Evolutionary conservation across 2,797 vertebrate species (phyloP).

Genomic region (Salarias fasciatus): DNA sequence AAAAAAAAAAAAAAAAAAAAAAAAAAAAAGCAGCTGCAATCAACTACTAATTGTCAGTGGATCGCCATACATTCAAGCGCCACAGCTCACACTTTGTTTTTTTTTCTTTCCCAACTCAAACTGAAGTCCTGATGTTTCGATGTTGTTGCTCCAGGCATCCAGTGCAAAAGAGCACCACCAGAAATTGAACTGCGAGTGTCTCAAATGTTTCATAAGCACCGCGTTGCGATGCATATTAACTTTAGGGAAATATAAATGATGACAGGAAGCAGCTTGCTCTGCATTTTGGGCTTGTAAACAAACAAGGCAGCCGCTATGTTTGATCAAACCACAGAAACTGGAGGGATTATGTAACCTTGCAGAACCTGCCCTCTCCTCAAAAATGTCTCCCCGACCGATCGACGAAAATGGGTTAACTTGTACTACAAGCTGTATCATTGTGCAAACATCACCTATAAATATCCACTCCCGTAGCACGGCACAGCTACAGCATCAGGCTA

Average conservation of each 20-base stretch:
- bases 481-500: background rate
- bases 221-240: slow-evolving; percentile 22
- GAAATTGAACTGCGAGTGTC: slow-evolving; percentile 11
- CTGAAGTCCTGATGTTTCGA: slow-evolving; percentile 17
- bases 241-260: slow-evolving; percentile 16
- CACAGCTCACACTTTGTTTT: background rate
- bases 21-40: too few species aligned
- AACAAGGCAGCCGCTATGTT: slow-evolving; percentile 33
- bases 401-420: slow-evolving; percentile 1
- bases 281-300: slow-evolving; percentile 15
- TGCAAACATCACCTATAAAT: slow-evolving; percentile 1
- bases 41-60: too few species aligned
- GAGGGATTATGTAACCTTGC: slow-evolving; percentile 32
- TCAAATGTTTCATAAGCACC: slow-evolving; percentile 30
- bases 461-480: background rate
- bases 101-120: background rate
- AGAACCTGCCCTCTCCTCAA: slow-evolving; percentile 14
- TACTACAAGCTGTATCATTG: slow-evolving; percentile 3
- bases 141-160: slow-evolving; percentile 26
- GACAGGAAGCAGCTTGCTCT: slow-evolving; percentile 12
- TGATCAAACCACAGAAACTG: slow-evolving; percentile 24
- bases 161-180: slow-evolving; percentile 3
- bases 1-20: too few species aligned
- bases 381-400: slow-evolving; percentile 4
- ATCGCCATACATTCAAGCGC: too few species aligned